Percentiles rank a stretch among this genome's conserved stretches.
Conservation (phyloP, 2,888 invertebrate species). For the Catocala nupta region DNA sequence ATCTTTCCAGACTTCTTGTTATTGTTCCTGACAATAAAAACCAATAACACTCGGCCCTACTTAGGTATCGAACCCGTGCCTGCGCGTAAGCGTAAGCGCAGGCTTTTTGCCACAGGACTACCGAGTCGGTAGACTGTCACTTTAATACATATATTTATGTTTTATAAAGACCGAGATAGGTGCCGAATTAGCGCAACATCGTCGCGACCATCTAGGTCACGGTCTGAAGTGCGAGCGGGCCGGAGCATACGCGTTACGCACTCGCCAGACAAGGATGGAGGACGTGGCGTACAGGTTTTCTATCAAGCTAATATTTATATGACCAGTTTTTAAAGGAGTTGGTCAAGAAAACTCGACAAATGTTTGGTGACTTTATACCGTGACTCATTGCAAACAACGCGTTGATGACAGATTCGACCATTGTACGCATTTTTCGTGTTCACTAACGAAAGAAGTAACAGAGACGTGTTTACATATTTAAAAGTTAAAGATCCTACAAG, state of each 20-base stretch:
- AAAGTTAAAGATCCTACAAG: no score
- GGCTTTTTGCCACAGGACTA: neutral
- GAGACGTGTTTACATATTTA: no score
- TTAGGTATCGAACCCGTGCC: no score
- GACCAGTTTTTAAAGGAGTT: constrained; percentile 29
- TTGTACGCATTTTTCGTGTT: no score
- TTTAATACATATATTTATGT: constrained; percentile 13
- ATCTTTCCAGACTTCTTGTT: no score
- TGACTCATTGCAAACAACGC: neutral
- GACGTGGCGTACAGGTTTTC: constrained; percentile 38
- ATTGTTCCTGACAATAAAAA: no score
- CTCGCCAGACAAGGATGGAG: constrained; percentile 49
- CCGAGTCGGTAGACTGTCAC: constrained; percentile 7
- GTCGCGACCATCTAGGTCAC: constrained; percentile 75
- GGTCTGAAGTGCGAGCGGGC: constrained; percentile 62
- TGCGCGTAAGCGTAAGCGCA: neutral
- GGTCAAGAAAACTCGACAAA: constrained; percentile 2
- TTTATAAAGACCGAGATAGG: constrained; percentile 54
- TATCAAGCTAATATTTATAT: constrained; percentile 23
- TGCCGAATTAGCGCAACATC: constrained; percentile 73
- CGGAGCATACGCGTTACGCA: constrained; percentile 26
- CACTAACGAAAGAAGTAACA: no score
- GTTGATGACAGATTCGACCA: no score
- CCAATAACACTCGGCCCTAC: no score
- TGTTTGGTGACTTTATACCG: neutral